Evolutionary conservation across 1,140 invertebrate genomes (phyloP).

Genomic region (Zaprionus gabonicus): DNA sequence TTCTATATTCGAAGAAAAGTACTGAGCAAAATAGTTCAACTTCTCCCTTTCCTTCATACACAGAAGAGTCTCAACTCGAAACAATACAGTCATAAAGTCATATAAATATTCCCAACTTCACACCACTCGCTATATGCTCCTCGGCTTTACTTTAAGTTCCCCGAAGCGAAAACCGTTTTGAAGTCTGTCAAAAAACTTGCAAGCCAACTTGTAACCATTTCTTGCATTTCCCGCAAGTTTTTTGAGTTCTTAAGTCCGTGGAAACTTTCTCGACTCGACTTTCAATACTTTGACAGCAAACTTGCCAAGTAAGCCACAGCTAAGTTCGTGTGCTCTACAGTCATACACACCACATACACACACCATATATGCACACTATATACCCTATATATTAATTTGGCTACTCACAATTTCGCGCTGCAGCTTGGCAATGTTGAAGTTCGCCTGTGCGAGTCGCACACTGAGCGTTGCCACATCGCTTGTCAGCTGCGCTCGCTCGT

Average conservation of each 20-base stretch:
- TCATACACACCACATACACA: background rate
- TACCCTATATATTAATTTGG: background rate
- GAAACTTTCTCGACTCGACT: background rate
- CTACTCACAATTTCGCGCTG: constrained; percentile 95
- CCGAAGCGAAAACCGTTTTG: background rate
- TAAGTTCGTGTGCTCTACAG: background rate
- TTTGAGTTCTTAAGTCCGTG: background rate
- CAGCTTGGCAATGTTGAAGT: constrained; percentile 93
- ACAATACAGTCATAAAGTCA: background rate
- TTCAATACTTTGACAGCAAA: background rate
- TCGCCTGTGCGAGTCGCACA: constrained; percentile 94
- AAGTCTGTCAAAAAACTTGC: constrained; percentile 7
- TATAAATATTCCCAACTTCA: background rate
- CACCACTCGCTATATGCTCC: background rate
- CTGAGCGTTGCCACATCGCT: constrained; percentile 95
- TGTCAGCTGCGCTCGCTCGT: constrained; percentile 94
- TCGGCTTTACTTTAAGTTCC: background rate
- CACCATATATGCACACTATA: background rate
- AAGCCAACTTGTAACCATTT: background rate
- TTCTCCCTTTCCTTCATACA: no score
- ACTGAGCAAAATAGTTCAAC: no score
- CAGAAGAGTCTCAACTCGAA: no score
- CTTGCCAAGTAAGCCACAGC: background rate
- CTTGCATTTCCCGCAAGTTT: background rate
- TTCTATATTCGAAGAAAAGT: no score